phyloP scores from a whole-genome alignment of 92 coral and sea anemone species.

The Epizoanthus rinbou region DNA sequence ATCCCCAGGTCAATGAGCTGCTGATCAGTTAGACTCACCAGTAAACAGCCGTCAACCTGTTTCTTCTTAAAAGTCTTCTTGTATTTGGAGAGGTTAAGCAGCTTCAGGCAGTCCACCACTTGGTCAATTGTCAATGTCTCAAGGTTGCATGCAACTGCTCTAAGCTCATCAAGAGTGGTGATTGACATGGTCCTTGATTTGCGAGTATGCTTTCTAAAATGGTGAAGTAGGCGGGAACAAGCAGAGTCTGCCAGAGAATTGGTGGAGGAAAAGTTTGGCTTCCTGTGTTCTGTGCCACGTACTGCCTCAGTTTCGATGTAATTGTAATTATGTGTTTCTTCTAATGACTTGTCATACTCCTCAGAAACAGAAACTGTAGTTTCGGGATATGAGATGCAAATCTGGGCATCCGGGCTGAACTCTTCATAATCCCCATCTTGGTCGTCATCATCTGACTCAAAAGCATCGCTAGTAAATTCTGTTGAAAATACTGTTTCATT shows the following conservation, averaged over 20 bases:
- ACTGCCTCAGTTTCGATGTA: not conserved
- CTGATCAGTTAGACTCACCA: slow-evolving; percentile 22
- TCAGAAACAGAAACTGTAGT: not conserved
- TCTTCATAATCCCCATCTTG: not conserved
- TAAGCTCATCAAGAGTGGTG: not conserved
- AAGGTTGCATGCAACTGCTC: too few relatives aligned
- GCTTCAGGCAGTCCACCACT: not conserved
- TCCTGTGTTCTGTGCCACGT: not conserved
- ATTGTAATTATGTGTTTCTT: not conserved
- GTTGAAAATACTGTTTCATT: too few relatives aligned
- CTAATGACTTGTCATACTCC: not conserved
- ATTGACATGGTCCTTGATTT: not conserved
- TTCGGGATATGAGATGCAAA: not conserved
- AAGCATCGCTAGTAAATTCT: not conserved
- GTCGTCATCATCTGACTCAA: not conserved
- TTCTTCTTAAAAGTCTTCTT: slow-evolving; percentile 27
- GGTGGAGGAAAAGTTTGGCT: not conserved
- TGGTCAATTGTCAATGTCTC: too few relatives aligned
- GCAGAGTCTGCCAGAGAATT: not conserved
- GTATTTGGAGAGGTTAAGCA: slow-evolving; percentile 23
- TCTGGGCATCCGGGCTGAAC: not conserved
- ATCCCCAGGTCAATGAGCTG: slow-evolving; percentile 34
- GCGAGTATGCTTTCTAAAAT: not conserved
- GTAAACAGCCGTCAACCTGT: slow-evolving; percentile 34
- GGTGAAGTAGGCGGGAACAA: not conserved